Conservation (phyloP, 30 jellyfish, hydroid and myxozoan genomes). For the Chrysaora quinquecirrha region DNA sequence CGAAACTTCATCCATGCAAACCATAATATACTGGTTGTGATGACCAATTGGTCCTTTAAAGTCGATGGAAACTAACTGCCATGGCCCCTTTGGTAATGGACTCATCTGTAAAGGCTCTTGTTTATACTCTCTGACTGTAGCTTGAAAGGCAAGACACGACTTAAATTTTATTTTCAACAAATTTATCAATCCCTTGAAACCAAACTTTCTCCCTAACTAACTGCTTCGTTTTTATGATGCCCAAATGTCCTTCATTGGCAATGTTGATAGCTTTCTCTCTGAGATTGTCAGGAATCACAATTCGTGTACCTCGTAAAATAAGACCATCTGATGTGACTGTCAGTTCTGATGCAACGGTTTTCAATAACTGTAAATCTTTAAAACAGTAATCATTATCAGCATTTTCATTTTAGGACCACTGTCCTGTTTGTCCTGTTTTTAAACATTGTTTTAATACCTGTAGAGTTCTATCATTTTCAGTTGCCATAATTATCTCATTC, state of each 20-base stretch:
- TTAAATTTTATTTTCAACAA: background rate
- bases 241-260: slow-evolving; percentile 9
- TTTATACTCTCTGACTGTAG: background rate
- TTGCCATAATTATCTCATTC: slow-evolving; percentile 23
- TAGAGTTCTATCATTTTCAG: slow-evolving; percentile 13
- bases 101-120: background rate
- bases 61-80: background rate
- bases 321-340: background rate
- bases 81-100: background rate
- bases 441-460: background rate
- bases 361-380: background rate
- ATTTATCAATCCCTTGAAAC: slow-evolving; percentile 11
- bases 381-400: background rate
- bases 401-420: slow-evolving; percentile 1
- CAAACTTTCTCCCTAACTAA: slow-evolving; percentile 14
- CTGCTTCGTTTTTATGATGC: slow-evolving; percentile 6
- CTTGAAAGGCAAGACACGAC: background rate
- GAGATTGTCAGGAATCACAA: slow-evolving; percentile 7
- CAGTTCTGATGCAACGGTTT: background rate
- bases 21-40: background rate
- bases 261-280: slow-evolving; percentile 6
- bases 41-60: background rate
- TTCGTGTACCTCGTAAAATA: slow-evolving; percentile 13
- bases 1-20: background rate
- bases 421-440: slow-evolving; percentile 7